phyloP scores from a whole-genome alignment of 2,797 vertebrate genomes.

The Lithobates sylvaticus region DNA sequence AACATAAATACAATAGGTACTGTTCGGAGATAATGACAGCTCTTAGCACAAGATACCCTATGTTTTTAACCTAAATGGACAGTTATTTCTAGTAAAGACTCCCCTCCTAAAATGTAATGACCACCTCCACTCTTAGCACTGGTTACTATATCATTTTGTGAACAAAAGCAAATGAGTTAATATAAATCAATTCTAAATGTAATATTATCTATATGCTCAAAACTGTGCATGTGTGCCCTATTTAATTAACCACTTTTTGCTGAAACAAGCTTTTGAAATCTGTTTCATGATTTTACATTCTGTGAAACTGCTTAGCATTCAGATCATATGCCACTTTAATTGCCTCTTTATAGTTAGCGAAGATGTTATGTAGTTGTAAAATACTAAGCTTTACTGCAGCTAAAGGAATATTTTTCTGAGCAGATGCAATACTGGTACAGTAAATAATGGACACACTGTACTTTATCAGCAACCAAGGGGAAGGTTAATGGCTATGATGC shows the following conservation, averaged over 20 bases:
- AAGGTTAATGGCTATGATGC: conserved; percentile 76
- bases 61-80: too few species aligned
- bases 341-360: conserved; percentile 64
- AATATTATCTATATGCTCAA: neutral
- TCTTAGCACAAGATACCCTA: too few species aligned
- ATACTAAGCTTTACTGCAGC: conserved; percentile 68
- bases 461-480: conserved; percentile 74
- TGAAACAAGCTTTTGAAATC: conserved; percentile 57
- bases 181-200: neutral
- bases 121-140: neutral
- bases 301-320: conserved; percentile 64
- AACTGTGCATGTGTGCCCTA: neutral
- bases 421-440: conserved; percentile 71
- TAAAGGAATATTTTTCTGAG: conserved; percentile 74
- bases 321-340: conserved; percentile 69
- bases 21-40: too few species aligned
- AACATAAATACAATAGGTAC: too few species aligned
- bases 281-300: conserved; percentile 58
- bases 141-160: neutral
- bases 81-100: neutral
- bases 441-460: conserved; percentile 76
- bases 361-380: conserved; percentile 67
- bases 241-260: conserved; percentile 50
- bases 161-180: neutral
- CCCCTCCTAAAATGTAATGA: too few species aligned